phyloP scores from a whole-genome alignment of 2,888 invertebrate species.

The Silvanus unidentatus region DNA sequence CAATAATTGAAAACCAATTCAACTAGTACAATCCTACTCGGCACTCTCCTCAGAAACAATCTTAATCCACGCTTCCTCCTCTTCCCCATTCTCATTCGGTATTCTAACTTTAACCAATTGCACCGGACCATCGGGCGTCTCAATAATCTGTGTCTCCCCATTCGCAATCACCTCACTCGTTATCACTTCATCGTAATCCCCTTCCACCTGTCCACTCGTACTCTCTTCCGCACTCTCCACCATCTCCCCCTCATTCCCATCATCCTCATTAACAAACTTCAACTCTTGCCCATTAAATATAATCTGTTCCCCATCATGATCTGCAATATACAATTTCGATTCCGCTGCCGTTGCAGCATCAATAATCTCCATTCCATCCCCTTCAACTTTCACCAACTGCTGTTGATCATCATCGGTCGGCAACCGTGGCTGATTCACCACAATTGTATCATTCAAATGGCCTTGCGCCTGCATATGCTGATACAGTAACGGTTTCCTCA shows the following conservation, averaged over 20 bases:
- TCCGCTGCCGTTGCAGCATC: constrained; percentile 35
- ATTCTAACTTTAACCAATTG: constrained; percentile 44
- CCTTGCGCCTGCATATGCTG: constrained; percentile 70
- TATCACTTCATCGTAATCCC: constrained; percentile 36
- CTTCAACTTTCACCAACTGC: constrained; percentile 43
- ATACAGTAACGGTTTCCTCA: constrained; percentile 73
- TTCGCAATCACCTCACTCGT: constrained; percentile 33
- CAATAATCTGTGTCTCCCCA: constrained; percentile 43
- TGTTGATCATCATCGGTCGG: constrained; percentile 49
- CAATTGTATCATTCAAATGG: constrained; percentile 74
- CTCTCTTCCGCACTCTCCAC: constrained; percentile 31
- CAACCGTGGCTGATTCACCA: constrained; percentile 74
- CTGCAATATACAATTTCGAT: constrained; percentile 50
- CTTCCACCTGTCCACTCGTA: constrained; percentile 21
- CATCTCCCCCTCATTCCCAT: constrained; percentile 31
- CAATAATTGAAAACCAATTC: too few relatives aligned
- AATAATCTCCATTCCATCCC: constrained; percentile 40
- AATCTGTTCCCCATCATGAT: constrained; percentile 47
- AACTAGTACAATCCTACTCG: too few relatives aligned
- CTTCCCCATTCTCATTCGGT: constrained; percentile 43
- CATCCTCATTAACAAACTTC: constrained; percentile 34
- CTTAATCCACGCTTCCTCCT: constrained; percentile 46
- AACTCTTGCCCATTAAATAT: constrained; percentile 44
- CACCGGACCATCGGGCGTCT: constrained; percentile 43
- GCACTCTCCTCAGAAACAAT: constrained; percentile 35